Percentiles rank a stretch among this genome's conserved stretches.
Evolutionary conservation across 2,797 vertebrate species (phyloP).

Genomic region (Chiroxiphia lanceolata): DNA sequence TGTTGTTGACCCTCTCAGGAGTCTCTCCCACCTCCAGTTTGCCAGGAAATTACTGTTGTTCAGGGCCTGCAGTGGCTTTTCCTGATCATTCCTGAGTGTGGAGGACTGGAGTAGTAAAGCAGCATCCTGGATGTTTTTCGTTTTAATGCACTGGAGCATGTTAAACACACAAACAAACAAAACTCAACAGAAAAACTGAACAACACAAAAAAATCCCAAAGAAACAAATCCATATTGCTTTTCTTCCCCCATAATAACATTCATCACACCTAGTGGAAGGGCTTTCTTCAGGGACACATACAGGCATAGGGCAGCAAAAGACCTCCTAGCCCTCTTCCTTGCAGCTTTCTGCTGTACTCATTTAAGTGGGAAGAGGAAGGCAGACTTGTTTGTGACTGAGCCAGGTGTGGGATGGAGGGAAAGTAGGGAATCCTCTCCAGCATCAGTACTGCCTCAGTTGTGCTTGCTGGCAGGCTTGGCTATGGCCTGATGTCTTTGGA

Average conservation of each 20-base stretch:
- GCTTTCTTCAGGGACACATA: not conserved
- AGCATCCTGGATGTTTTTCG: not conserved
- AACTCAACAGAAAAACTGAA: rapidly evolving
- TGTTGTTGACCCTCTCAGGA: not conserved
- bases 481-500: not conserved
- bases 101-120: not conserved
- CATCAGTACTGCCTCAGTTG: not conserved
- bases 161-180: not conserved
- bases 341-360: not conserved
- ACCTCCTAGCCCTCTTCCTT: not conserved
- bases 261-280: not conserved
- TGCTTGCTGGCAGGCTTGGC: not conserved
- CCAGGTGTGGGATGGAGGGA: not conserved
- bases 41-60: not conserved
- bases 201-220: not conserved
- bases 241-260: not conserved
- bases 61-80: not conserved
- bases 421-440: not conserved
- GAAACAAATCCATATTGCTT: not conserved
- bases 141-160: not conserved
- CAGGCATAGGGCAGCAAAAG: not conserved
- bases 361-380: not conserved
- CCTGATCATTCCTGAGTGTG: not conserved
- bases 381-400: not conserved
- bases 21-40: not conserved